Percentiles rank a stretch among this genome's conserved stretches.
Conservation (phyloP, 2,113 vertebrate genomes). For the Hemichromis elongatus region DNA sequence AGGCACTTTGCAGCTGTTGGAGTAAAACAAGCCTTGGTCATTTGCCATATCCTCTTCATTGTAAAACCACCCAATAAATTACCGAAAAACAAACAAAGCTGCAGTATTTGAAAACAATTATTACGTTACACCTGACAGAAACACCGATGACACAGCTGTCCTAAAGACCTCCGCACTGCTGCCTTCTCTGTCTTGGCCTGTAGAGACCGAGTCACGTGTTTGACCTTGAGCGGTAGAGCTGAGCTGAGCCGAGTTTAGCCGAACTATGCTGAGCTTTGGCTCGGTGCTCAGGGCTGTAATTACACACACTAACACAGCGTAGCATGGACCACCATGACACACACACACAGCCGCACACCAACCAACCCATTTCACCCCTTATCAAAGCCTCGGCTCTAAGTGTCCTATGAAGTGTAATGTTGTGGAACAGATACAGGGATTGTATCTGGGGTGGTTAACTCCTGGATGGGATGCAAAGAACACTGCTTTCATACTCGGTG, state of each 20-base stretch:
- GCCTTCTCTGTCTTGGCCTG: background rate
- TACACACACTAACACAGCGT: slow-evolving; percentile 60
- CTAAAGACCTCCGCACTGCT: background rate
- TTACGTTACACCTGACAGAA: background rate
- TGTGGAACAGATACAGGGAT: slow-evolving; percentile 73
- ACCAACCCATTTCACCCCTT: slow-evolving; percentile 54
- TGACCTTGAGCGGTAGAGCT: slow-evolving; percentile 63
- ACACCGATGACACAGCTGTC: slow-evolving; percentile 8
- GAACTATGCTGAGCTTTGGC: slow-evolving; percentile 55
- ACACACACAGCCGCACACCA: slow-evolving; percentile 6
- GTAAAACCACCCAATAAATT: slow-evolving; percentile 40
- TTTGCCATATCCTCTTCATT: background rate
- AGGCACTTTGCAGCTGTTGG: background rate
- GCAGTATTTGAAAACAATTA: slow-evolving; percentile 16
- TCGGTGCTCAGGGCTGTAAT: slow-evolving; percentile 62
- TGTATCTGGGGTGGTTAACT: slow-evolving; percentile 70
- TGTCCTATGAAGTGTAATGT: slow-evolving; percentile 75
- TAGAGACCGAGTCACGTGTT: slow-evolving; percentile 43
- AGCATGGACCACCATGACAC: slow-evolving; percentile 18
- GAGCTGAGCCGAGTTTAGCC: slow-evolving; percentile 43
- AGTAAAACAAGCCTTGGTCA: background rate
- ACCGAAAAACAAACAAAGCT: slow-evolving; percentile 37
- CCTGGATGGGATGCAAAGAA: slow-evolving; percentile 74
- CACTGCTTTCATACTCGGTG: slow-evolving; percentile 72
- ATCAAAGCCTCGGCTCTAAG: slow-evolving; percentile 67